Evolutionary conservation across 1,140 invertebrate species (phyloP), one percentile per base, ranked within the genome.

Genomic region (Drosophila suzukii): DNA sequence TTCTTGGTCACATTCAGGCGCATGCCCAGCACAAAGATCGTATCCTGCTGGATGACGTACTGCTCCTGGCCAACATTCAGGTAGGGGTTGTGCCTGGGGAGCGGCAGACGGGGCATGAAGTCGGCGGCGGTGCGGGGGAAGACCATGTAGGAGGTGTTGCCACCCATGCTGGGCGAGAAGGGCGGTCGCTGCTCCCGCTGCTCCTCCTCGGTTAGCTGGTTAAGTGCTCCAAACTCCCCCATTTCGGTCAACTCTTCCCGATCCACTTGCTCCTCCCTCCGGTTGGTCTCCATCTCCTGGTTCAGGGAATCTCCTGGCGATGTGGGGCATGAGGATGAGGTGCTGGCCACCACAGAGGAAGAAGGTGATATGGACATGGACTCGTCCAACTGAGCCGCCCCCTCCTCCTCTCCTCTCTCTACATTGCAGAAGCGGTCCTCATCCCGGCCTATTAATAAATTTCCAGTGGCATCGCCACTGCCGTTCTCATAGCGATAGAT

Each of bases 21-120:
- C 84, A 89, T 85, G 3, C 85, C 81, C 30, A 89, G 58, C 15
- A 89, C 84, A 10, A 90, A 89, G 0, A 89, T 38, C 3, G 84
- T 89, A 11, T 89, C 66, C 20, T 57, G 36, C n/a, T 79, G 61
- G 6, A 89, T 36, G 13, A 61, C 39, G 13, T 65, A 89, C 39
- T 75, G 66, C 53, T 90, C 77, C 7, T 75, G 68, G 1, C 70
- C 62, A 0, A 84, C 50, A n/a, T 47, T 65, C 32, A 88, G 47
- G 15, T 36, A 78, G 1, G 34, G 59, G 5, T 27, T 44, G 7
- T 32, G 50, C 11, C 50, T 30, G 12, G 55, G 57, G 0, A 47
- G 15, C 1, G 61, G 20, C 5, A 59, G n/a, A 3, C 51, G 44
- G 0, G 56, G 41, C 17, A 59, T 34, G 10, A 11, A 59, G 13